Conservation (phyloP, 2,888 invertebrate species). For the Sminthurinus aureus region DNA sequence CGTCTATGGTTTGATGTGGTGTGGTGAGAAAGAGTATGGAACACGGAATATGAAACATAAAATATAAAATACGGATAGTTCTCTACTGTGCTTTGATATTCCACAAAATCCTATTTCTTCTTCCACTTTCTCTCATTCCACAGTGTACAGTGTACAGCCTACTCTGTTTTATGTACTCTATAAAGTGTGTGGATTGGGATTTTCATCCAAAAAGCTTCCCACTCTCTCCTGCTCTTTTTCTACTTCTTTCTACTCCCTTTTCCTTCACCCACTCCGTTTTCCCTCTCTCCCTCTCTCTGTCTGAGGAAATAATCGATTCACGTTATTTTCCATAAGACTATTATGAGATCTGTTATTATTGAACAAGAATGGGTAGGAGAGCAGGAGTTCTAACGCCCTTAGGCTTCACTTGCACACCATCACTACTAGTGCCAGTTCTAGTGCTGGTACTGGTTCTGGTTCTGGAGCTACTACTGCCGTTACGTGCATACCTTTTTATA, state of each 20-base stretch:
- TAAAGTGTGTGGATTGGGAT: neutral
- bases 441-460: too few relatives aligned
- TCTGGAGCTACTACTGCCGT: neutral
- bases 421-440: too few relatives aligned
- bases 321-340: neutral
- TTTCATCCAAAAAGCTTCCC: slow-evolving; percentile 1
- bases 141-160: neutral
- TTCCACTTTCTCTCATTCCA: neutral
- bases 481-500: neutral
- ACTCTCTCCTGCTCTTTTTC: neutral
- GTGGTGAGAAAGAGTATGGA: too few relatives aligned
- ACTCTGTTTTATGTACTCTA: neutral
- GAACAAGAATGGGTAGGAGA: neutral
- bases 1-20: too few relatives aligned
- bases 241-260: too few relatives aligned
- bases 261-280: too few relatives aligned
- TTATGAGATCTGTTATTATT: slow-evolving; percentile 4
- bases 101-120: neutral
- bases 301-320: neutral
- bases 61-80: too few relatives aligned
- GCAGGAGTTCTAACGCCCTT: neutral
- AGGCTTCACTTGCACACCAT: neutral
- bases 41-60: too few relatives aligned
- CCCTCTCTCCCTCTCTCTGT: neutral
- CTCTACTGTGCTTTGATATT: too few relatives aligned